These are phyloP conservation scores for Polymixis flavicincta DNA, from an alignment of 2,888 invertebrate species.

Conservation along the genomic window DNA sequence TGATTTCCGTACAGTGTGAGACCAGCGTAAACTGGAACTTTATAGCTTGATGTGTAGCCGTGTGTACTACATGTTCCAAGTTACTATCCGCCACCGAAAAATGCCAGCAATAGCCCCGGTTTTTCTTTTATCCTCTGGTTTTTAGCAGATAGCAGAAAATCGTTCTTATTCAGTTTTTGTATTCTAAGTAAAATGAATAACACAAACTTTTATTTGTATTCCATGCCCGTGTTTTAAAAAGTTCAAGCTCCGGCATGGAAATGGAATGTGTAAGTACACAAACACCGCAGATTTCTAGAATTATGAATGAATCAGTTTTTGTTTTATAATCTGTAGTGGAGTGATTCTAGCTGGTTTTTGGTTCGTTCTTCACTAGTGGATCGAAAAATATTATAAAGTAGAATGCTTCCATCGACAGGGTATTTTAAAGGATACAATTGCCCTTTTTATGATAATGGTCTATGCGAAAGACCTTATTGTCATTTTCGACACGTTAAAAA, in stretches of 20 bases:
- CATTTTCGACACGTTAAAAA: slow-evolving; percentile 96
- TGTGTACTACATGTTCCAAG: neutral
- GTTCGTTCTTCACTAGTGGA: slow-evolving; percentile 47
- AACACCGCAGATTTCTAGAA: neutral
- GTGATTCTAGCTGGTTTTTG: slow-evolving; percentile 61
- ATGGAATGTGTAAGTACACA: neutral
- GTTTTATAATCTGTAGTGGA: slow-evolving; percentile 35
- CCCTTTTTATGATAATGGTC: slow-evolving; percentile 95
- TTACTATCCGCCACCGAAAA: neutral
- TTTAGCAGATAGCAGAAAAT: neutral
- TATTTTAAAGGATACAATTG: slow-evolving; percentile 96
- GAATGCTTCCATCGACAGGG: slow-evolving; percentile 97
- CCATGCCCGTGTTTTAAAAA: no score
- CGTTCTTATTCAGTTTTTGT: neutral
- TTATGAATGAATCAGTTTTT: slow-evolving; percentile 18
- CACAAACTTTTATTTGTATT: neutral
- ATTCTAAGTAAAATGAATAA: neutral
- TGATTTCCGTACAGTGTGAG: no score
- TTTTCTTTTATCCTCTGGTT: neutral
- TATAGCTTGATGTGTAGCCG: no score
- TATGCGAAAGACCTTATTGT: slow-evolving; percentile 97
- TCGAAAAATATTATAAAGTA: slow-evolving; percentile 52
- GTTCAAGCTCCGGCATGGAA: neutral
- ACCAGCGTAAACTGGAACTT: no score
- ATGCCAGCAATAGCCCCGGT: neutral